Conservation (phyloP, 2,888 invertebrate species). For the Latrodectus elegans region DNA sequence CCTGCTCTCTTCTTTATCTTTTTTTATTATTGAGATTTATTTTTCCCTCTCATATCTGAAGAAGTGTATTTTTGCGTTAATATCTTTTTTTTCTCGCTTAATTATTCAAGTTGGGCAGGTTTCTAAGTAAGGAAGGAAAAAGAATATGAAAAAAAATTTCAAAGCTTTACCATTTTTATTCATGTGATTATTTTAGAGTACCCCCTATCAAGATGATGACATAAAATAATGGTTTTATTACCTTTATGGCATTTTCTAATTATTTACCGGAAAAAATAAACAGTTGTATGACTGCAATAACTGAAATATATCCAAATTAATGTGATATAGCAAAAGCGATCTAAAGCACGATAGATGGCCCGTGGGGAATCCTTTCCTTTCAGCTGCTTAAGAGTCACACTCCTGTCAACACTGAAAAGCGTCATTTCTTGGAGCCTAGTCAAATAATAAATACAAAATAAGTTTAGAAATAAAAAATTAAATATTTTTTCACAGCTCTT, state of each 20-base stretch:
- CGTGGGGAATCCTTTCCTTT: too few species aligned
- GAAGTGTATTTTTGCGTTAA: slow-evolving; percentile 58
- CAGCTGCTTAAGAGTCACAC: too few species aligned
- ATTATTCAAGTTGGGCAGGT: slow-evolving; percentile 59
- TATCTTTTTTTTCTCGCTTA: slow-evolving; percentile 61
- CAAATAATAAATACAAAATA: too few species aligned
- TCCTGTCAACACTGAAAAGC: too few species aligned
- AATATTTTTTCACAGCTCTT: too few species aligned
- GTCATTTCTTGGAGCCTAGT: too few species aligned
- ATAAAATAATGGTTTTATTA: slow-evolving; percentile 62
- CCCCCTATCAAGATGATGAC: slow-evolving; percentile 37
- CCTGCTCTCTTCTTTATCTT: slow-evolving; percentile 23
- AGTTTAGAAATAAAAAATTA: too few species aligned
- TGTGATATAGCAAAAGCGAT: background rate
- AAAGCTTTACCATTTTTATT: slow-evolving; percentile 49
- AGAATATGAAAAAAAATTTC: background rate
- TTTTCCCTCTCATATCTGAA: slow-evolving; percentile 35
- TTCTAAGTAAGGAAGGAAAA: slow-evolving; percentile 20
- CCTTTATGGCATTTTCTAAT: slow-evolving; percentile 13
- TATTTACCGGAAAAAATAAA: background rate
- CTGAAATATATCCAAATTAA: slow-evolving; percentile 8
- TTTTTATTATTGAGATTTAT: slow-evolving; percentile 63
- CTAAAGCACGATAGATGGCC: too few species aligned
- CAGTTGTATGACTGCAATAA: background rate
- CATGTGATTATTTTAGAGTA: slow-evolving; percentile 51